Evolutionary conservation across 2,113 vertebrate species (phyloP), one percentile per base, ranked within the genome.

Genomic region (Cairina moschata): DNA sequence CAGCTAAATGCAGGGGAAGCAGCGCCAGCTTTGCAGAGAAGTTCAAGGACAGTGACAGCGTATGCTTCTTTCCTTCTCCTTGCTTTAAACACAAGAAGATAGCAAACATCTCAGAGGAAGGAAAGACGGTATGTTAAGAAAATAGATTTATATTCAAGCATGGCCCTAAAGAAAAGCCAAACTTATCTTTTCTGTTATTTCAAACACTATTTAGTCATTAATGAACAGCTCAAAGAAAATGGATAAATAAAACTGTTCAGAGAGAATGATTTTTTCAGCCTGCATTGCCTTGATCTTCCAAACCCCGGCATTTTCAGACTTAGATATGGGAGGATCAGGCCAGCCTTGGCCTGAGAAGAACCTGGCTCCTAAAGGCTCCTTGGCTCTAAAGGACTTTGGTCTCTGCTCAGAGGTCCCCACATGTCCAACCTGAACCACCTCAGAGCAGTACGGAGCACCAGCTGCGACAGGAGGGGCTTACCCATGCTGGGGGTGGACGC

Each of bases 41-140:
- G 91, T 94, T 98, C 94, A 97, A 48, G 85, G 91, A 69, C 80
- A 88, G 74, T 54, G 46, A 88, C 63, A 79, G 90, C 75, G 85
- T 31, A 50, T 42, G 81, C 58, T 94, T 75, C 80, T 67, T 92
- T 88, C 74, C 81, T 95, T 68, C 74, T 84, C 55, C 66, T 60
- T 52, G 62, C 29, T 91, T 63, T 84, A 56, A 94, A 92, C 54
- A 89, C 89, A 73, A 90, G 87, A 96, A 93, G 84, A 96, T 95
- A 97, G 80, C 32, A 55, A 93, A 94, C 16, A 89, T 92, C 91
- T 23, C 79, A 79, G 90, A 90, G 83, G 52, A 79, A 93, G 93
- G 74, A 97, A 95, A 97, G 71, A 91, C 17, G 62, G 96, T 91
- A 96, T 90, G 74, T 68, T 81, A 60, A 75, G 90, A 93, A 90